Evolutionary conservation across 2,797 vertebrate species (phyloP).

Genomic region (Setipinna tenuifilis): DNA sequence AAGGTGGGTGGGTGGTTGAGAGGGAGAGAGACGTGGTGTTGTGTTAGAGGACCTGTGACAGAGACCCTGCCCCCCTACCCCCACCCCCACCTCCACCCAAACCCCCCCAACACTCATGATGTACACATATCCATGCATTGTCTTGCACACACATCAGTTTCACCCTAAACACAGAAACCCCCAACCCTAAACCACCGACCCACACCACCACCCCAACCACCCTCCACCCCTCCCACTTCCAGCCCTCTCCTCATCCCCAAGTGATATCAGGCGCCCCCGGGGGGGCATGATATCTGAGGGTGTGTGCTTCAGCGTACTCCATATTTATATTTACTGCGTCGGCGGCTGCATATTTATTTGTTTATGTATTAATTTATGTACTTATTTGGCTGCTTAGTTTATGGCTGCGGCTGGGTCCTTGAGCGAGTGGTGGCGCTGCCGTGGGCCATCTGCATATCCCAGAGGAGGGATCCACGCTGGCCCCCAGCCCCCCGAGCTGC

Average conservation of each 20-base stretch:
- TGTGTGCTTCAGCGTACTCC: neutral
- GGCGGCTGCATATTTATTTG: neutral
- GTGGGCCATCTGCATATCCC: slow-evolving; percentile 49
- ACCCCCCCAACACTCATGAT: too few relatives aligned
- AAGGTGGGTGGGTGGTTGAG: neutral
- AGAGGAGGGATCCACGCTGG: slow-evolving; percentile 35
- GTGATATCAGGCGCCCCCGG: neutral
- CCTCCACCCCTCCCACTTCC: neutral
- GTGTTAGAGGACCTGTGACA: neutral
- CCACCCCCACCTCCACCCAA: too few relatives aligned
- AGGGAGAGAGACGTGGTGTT: neutral
- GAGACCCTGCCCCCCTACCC: neutral
- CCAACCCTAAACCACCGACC: too few relatives aligned
- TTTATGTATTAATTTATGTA: slow-evolving; percentile 30
- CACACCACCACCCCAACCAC: too few relatives aligned
- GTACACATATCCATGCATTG: too few relatives aligned
- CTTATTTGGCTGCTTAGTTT: slow-evolving; percentile 34
- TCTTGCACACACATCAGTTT: too few relatives aligned
- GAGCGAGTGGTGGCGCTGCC: slow-evolving; percentile 32
- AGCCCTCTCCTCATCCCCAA: neutral
- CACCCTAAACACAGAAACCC: too few relatives aligned
- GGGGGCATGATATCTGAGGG: slow-evolving; percentile 1
- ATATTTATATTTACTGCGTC: slow-evolving; percentile 19
- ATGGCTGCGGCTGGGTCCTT: slow-evolving; percentile 31
- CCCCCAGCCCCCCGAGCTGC: slow-evolving; percentile 30